Evolutionary conservation across 2,113 vertebrate species (phyloP).

Genomic region (Channa maculata): DNA sequence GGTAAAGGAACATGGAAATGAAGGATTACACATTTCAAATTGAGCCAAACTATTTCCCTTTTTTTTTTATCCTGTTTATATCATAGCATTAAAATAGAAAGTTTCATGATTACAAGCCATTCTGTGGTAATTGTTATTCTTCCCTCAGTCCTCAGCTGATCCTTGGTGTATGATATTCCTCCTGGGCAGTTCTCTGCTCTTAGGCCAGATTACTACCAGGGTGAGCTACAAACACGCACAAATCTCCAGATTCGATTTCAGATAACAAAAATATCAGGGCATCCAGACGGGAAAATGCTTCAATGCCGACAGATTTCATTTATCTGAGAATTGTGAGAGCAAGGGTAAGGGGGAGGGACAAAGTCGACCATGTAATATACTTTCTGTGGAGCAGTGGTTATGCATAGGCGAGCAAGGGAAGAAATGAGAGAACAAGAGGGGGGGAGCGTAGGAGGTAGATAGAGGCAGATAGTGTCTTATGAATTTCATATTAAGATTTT

Average conservation of each 20-base stretch:
- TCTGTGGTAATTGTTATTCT: slow-evolving; percentile 64
- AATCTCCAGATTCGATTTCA: slow-evolving; percentile 77
- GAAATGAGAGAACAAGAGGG: slow-evolving; percentile 53
- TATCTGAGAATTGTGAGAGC: slow-evolving; percentile 70
- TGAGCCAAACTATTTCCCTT: slow-evolving; percentile 27
- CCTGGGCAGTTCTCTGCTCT: slow-evolving; percentile 66
- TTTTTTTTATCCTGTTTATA: too few species aligned
- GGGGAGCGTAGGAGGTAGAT: slow-evolving; percentile 61
- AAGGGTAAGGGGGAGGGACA: slow-evolving; percentile 61
- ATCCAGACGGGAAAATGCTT: slow-evolving; percentile 70
- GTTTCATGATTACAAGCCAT: slow-evolving; percentile 48
- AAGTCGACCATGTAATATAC: slow-evolving; percentile 62
- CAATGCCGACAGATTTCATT: slow-evolving; percentile 73
- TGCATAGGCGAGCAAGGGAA: slow-evolving; percentile 54
- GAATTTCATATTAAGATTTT: slow-evolving; percentile 77
- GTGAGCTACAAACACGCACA: slow-evolving; percentile 52
- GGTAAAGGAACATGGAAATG: slow-evolving; percentile 28
- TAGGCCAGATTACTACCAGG: slow-evolving; percentile 73
- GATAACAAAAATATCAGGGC: slow-evolving; percentile 77
- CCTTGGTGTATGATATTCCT: slow-evolving; percentile 71
- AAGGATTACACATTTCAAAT: slow-evolving; percentile 36
- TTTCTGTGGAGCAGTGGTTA: slow-evolving; percentile 52
- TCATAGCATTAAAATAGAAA: slow-evolving; percentile 55
- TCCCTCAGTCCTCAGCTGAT: slow-evolving; percentile 43
- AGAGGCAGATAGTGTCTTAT: slow-evolving; percentile 69